Evolutionary conservation across 2,113 vertebrate species (phyloP).

Genomic region (Oxygymnocypris stewartii): DNA sequence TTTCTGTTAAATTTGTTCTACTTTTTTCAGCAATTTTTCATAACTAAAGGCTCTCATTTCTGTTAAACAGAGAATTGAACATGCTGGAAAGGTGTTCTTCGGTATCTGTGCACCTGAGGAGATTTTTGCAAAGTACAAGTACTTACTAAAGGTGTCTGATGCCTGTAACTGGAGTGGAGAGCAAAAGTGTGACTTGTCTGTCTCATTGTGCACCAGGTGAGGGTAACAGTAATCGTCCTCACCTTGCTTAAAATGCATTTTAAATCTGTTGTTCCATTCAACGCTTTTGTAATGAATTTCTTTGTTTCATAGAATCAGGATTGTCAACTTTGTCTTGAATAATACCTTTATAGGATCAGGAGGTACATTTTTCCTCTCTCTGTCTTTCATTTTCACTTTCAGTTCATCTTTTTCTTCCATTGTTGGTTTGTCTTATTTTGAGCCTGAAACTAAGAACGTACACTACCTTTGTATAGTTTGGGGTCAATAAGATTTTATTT

Average conservation of each 20-base stretch:
- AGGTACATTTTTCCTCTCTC: slow-evolving; percentile 61
- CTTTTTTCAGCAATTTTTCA: no score
- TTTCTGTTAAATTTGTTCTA: not conserved
- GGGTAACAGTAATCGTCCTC: not conserved
- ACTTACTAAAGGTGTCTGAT: slow-evolving; percentile 77
- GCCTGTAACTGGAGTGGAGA: slow-evolving; percentile 68
- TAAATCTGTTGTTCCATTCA: not conserved
- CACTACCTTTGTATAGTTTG: not conserved
- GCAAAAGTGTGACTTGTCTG: not conserved
- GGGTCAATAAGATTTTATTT: not conserved
- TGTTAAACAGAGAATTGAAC: slow-evolving; percentile 68
- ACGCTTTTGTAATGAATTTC: slow-evolving; percentile 2
- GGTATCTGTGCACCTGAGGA: slow-evolving; percentile 76
- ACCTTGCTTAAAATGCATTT: not conserved
- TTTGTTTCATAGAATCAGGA: slow-evolving; percentile 77
- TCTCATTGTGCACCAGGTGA: slow-evolving; percentile 75
- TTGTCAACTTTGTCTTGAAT: slow-evolving; percentile 81
- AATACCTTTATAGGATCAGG: slow-evolving; percentile 69
- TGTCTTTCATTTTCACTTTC: not conserved
- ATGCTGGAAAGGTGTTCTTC: slow-evolving; percentile 76
- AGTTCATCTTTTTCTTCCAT: not conserved
- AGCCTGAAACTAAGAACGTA: not conserved
- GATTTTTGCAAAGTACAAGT: slow-evolving; percentile 77
- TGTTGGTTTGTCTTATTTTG: not conserved
- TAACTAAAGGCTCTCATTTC: not conserved